Percentiles rank a stretch among this genome's conserved stretches.
Evolutionary conservation across 2,888 invertebrate genomes (phyloP).

Genomic region (Brenthis hecate): DNA sequence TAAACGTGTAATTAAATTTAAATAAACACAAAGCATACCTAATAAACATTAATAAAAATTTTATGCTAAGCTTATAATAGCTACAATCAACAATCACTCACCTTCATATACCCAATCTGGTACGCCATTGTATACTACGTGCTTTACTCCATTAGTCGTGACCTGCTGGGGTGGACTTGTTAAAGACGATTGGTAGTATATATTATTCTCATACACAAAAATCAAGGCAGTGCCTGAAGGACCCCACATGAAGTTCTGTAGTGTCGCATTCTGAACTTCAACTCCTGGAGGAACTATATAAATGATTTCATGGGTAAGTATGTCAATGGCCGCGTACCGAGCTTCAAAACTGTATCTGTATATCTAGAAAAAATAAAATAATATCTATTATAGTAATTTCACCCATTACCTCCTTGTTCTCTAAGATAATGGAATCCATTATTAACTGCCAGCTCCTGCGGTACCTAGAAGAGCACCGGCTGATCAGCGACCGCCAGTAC

Average conservation of each 20-base stretch:
- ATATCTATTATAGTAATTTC: background rate
- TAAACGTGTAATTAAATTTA: too few relatives aligned
- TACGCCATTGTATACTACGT: constrained; percentile 90
- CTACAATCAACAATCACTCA: constrained; percentile 53
- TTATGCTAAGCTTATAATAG: too few relatives aligned
- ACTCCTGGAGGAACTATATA: constrained; percentile 58
- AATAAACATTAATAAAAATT: too few relatives aligned
- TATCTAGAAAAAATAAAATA: constrained; percentile 73
- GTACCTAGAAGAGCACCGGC: too few relatives aligned
- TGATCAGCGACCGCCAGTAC: too few relatives aligned
- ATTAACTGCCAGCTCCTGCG: too few relatives aligned
- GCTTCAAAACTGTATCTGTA: constrained; percentile 91
- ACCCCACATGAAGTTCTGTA: constrained; percentile 90
- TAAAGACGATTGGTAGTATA: constrained; percentile 86
- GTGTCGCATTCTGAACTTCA: constrained; percentile 62
- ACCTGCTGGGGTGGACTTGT: constrained; percentile 75
- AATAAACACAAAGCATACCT: too few relatives aligned
- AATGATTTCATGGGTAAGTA: constrained; percentile 72
- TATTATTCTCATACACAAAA: constrained; percentile 88
- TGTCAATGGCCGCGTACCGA: constrained; percentile 86
- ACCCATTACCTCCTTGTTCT: too few relatives aligned
- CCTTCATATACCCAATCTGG: constrained; percentile 98
- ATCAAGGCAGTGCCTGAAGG: constrained; percentile 87
- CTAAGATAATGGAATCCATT: too few relatives aligned
- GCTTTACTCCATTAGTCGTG: constrained; percentile 83